Percentiles rank a stretch among this genome's conserved stretches.
Conservation (phyloP, 2,888 invertebrate species). For the Bombylius discolor region DNA sequence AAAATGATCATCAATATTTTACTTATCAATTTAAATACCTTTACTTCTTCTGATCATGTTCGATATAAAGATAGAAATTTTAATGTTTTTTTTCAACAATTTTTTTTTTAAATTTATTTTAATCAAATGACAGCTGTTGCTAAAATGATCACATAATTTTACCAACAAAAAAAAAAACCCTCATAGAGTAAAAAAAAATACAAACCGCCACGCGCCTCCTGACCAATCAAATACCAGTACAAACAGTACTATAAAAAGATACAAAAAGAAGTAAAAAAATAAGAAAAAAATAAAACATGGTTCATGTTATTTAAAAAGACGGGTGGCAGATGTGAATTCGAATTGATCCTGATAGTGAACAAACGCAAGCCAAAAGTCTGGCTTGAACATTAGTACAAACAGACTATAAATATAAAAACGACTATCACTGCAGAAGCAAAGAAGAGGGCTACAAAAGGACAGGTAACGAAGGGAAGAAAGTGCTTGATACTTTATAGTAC, state of each 20-base stretch:
- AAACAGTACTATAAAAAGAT: not conserved
- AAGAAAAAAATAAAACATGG: not conserved
- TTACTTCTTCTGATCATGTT: too few relatives aligned
- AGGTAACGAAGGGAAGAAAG: too few relatives aligned
- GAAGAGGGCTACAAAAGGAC: too few relatives aligned
- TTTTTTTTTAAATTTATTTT: not conserved
- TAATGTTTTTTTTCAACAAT: too few relatives aligned
- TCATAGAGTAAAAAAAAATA: conserved; percentile 1
- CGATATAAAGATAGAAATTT: too few relatives aligned
- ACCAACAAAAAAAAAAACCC: not conserved
- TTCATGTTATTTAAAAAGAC: not conserved
- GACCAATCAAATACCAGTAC: conserved; percentile 3
- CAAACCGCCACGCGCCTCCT: conserved; percentile 5
- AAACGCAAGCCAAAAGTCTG: too few relatives aligned
- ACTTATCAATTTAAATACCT: too few relatives aligned
- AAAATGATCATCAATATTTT: too few relatives aligned
- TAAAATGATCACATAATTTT: not conserved
- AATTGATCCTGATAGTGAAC: not conserved
- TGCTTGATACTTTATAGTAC: too few relatives aligned
- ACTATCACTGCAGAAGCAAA: too few relatives aligned
- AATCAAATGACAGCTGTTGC: not conserved
- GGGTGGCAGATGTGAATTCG: not conserved
- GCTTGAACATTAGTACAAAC: too few relatives aligned
- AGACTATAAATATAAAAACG: too few relatives aligned
- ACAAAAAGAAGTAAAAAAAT: not conserved